These are phyloP conservation scores for Sus scrofa DNA, from an alignment of 2,113 vertebrate species.

Conservation along the genomic window T2T-Sscrofa CM000814.6:112638001-112638500, in stretches of 20 bases:
- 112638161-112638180: neutral
- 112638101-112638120: neutral
- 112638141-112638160: neutral
- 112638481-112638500: neutral
- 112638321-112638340: neutral
- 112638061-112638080: neutral
- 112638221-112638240: neutral
- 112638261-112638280: neutral
- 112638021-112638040: neutral
- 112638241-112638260: neutral
- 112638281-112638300: neutral
- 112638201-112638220: neutral
- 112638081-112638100: neutral
- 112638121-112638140: neutral
- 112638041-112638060: neutral
- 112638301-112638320: neutral
- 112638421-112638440: neutral
- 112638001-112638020: neutral
- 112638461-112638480: neutral
- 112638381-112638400: neutral
- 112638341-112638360: accelerated
- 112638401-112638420: neutral
- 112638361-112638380: neutral
- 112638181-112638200: neutral
- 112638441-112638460: neutral